Conservation (phyloP, 2,888 invertebrate genomes). For the Dryobota labecula region DNA sequence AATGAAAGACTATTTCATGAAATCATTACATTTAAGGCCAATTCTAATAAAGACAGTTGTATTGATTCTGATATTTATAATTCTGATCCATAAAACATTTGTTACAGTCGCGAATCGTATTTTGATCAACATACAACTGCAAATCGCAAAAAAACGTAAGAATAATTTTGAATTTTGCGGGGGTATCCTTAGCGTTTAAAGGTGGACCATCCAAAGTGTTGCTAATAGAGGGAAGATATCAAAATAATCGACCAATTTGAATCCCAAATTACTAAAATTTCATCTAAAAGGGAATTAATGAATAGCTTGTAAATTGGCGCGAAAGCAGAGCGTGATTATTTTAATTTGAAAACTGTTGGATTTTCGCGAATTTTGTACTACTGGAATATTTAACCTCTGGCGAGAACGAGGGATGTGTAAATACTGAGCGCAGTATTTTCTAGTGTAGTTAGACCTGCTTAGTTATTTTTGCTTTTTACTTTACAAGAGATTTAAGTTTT, state of each 20-base stretch:
- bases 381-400: constrained; percentile 17
- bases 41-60: too few species aligned
- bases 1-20: too few species aligned
- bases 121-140: neutral
- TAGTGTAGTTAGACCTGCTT: neutral
- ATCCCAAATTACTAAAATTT: constrained; percentile 53
- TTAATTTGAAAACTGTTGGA: constrained; percentile 40
- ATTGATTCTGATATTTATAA: too few species aligned
- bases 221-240: constrained; percentile 18
- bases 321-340: constrained; percentile 45
- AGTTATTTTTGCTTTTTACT: neutral
- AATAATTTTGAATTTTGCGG: neutral
- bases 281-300: constrained; percentile 52
- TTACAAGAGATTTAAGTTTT: neutral
- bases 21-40: too few species aligned
- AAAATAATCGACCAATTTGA: constrained; percentile 48
- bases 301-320: constrained; percentile 40
- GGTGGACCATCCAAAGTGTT: neutral
- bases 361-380: constrained; percentile 20
- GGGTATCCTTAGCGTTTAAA: too few species aligned
- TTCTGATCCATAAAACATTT: too few species aligned
- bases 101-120: too few species aligned
- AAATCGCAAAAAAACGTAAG: neutral
- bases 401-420: neutral
- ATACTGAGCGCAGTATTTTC: neutral